These are phyloP conservation scores for Condylura cristata DNA, from an alignment of 2,113 vertebrate species.

Conservation along the genomic window DNA sequence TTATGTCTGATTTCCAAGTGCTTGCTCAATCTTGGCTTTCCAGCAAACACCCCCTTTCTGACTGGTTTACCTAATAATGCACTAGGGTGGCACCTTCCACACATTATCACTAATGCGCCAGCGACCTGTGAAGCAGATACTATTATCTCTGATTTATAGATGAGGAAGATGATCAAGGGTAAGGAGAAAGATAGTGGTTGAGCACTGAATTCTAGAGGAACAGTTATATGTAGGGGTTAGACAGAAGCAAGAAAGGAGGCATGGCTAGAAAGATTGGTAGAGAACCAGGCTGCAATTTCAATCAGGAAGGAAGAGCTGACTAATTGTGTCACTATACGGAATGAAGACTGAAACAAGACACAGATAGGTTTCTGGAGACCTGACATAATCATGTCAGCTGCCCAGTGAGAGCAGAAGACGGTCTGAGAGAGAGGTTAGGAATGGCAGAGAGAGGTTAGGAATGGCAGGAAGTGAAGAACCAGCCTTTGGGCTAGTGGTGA, in stretches of 20 bases:
- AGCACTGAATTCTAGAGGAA: background rate
- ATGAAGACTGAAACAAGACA: background rate
- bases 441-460: background rate
- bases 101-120: background rate
- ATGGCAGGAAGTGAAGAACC: background rate
- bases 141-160: too few relatives aligned
- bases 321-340: background rate
- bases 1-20: background rate
- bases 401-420: background rate
- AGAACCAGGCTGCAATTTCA: background rate
- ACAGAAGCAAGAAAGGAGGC: background rate
- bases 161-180: background rate
- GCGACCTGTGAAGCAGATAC: background rate
- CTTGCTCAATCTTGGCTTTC: background rate
- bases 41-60: background rate
- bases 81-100: background rate
- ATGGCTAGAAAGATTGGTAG: background rate
- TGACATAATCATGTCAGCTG: background rate
- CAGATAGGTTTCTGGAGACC: background rate
- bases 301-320: background rate
- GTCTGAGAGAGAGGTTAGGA: background rate
- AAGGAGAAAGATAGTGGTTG: background rate
- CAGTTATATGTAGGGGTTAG: background rate
- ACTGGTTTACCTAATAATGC: background rate
- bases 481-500: background rate